Evolutionary conservation across 1,140 invertebrate species (phyloP).

Genomic region (Zaprionus kolodkinae): DNA sequence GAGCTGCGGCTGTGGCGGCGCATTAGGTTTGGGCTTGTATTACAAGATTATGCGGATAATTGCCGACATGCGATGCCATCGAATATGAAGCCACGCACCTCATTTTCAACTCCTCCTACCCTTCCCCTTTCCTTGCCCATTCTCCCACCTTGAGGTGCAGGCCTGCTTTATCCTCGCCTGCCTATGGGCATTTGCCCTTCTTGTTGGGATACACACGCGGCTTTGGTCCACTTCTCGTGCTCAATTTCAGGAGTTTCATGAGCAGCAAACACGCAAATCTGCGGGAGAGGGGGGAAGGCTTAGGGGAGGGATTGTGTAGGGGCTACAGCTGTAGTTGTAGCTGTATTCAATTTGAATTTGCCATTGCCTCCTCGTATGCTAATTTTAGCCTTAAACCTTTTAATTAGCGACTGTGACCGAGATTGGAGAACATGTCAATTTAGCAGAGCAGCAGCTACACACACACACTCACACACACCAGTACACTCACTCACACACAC

Average conservation of each 20-base stretch:
- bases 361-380: conserved; percentile 60
- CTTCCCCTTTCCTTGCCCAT: neutral
- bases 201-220: conserved; percentile 18
- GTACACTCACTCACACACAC: neutral
- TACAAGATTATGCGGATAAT: conserved; percentile 82
- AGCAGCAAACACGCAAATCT: conserved; percentile 63
- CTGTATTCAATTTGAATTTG: conserved; percentile 52
- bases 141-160: neutral
- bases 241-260: conserved; percentile 59
- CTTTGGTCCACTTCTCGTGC: conserved; percentile 48
- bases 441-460: conserved; percentile 50
- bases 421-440: conserved; percentile 66
- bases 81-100: conserved; percentile 56
- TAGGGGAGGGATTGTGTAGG: neutral
- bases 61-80: conserved; percentile 77
- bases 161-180: neutral
- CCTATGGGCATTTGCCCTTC: conserved; percentile 21
- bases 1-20: neutral
- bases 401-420: conserved; percentile 80
- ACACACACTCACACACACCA: neutral
- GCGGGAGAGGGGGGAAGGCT: neutral
- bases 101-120: conserved; percentile 3
- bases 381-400: conserved; percentile 82
- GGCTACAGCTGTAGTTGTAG: conserved; percentile 24
- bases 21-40: conserved; percentile 67